Base-by-base conservation (phyloP, 2,797 vertebrate species). In the Leptatherina wallacei region DNA sequence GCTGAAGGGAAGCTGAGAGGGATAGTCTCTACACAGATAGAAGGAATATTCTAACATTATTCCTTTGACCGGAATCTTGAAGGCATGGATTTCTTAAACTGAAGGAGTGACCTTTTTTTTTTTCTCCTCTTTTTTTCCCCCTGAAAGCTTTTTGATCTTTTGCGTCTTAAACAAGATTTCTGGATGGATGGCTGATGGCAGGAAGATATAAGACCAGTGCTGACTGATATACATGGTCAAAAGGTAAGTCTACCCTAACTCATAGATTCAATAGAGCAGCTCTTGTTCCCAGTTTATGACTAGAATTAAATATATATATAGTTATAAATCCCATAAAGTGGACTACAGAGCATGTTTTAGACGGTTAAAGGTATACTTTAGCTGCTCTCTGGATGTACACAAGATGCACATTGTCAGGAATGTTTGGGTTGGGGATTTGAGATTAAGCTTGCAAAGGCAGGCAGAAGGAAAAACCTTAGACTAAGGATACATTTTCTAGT, bases 1-100 rank as follows among this genome's bases (percentile, higher is more conserved):
- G 78, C 75, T 87, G 83, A 73, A 68, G 68, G 66, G 83, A 85
- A 84, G 82, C 84, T 65, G 72, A 71, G 57, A 63, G 77, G 85
- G 82, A 86, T 85, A 81, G 78, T 85, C 78, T 89, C 58, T 55
- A 67, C 66, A 84, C 80, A 89, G 82, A 88, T 80, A 73, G 80
- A 84, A 83, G 85, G 87, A 91, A 91, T 90, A 91, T 85, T 86
- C 77, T 75, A 32, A 51, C 58, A 69, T 81, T 87, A 81, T 83
- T 77, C 59, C 54, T 81, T 77, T 74, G 57, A 68, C 57, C 57
- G 2, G 73, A 85, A 88, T 83, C 69, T 77, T 83, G 33, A 86
- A 71, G 71, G 60, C 65, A 84, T 84, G 90, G 89, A 89, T 88
- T 77, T 81, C 54, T 81, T 73, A n/a, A 58, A 73, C 44, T 80